These are phyloP conservation scores for Harpegnathos saltator DNA, from an alignment of 1,140 invertebrate genomes.

Conservation along the genomic window DNA sequence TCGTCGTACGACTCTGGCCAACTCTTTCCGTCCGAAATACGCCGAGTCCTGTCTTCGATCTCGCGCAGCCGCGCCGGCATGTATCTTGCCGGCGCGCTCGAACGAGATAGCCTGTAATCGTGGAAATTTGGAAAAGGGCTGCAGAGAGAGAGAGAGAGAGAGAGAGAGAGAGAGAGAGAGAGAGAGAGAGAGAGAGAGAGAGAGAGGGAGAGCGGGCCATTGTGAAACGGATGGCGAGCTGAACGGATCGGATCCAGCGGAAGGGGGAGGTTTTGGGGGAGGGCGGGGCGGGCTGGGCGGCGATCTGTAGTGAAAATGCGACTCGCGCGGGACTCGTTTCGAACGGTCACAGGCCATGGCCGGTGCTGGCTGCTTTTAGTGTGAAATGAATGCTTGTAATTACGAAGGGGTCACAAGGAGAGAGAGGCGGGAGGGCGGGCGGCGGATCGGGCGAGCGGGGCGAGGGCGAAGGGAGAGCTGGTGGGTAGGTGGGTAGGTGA, in stretches of 20 bases:
- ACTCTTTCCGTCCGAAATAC: background rate
- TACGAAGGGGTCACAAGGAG: conserved; percentile 62
- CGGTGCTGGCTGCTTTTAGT: conserved; percentile 71
- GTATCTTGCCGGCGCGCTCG: conserved; percentile 26
- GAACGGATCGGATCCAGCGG: background rate
- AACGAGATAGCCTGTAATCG: conserved; percentile 64
- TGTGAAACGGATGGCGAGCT: conserved; percentile 32
- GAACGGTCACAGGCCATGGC: conserved; percentile 54
- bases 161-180: too few species aligned
- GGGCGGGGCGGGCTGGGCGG: conserved; percentile 58
- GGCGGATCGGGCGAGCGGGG: background rate
- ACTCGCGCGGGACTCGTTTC: conserved; percentile 75
- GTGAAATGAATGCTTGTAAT: conserved; percentile 78
- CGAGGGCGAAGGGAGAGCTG: conserved; percentile 2
- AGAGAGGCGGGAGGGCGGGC: background rate
- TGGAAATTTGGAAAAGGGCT: conserved; percentile 70
- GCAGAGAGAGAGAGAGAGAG: too few species aligned
- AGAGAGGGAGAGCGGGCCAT: conserved; percentile 14
- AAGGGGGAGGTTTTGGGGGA: background rate
- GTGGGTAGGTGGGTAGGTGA: conserved; percentile 15
- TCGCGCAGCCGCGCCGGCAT: background rate
- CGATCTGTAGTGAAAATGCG: conserved; percentile 75
- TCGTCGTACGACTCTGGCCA: too few species aligned
- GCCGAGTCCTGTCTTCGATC: background rate
- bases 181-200: too few species aligned